Percentiles rank a stretch among this genome's conserved stretches.
These are phyloP conservation scores for Poecilia wingei DNA, from an alignment of 2,797 vertebrate genomes.

Conservation along the genomic window DNA sequence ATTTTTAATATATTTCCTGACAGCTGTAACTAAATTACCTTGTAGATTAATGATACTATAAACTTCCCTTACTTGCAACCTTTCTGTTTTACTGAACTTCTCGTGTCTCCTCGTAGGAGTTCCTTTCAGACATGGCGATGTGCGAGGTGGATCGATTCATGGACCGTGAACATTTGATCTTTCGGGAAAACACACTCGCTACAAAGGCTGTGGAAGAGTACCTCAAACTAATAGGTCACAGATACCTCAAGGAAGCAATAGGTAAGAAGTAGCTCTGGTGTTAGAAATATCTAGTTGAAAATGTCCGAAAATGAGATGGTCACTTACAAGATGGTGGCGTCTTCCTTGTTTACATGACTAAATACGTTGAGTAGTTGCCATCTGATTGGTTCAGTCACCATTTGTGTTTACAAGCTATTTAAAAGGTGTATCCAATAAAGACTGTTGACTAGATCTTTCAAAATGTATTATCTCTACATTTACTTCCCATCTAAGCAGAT, in stretches of 20 bases:
- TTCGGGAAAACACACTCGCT: conserved; percentile 97
- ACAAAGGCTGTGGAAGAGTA: conserved; percentile 99
- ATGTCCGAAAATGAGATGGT: background rate
- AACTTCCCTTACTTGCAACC: background rate
- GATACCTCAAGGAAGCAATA: conserved; percentile 99
- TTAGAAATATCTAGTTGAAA: background rate
- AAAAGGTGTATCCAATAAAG: background rate
- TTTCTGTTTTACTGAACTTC: background rate
- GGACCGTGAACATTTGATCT: conserved; percentile 96
- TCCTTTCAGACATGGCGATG: conserved; percentile 99
- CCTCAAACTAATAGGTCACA: conserved; percentile 97
- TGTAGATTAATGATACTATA: background rate
- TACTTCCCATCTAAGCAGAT: background rate
- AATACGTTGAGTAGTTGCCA: background rate
- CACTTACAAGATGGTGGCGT: background rate
- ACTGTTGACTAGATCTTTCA: background rate
- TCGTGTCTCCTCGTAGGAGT: conserved; percentile 83
- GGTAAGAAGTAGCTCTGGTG: conserved; percentile 75
- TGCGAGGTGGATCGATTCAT: conserved; percentile 97
- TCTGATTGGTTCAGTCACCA: background rate
- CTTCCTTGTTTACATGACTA: background rate
- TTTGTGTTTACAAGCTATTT: background rate
- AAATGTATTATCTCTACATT: background rate
- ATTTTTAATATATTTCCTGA: no score
- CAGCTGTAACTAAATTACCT: background rate